Conservation (phyloP, 2,113 vertebrate species). For the Aspiorhynchus laticeps region DNA sequence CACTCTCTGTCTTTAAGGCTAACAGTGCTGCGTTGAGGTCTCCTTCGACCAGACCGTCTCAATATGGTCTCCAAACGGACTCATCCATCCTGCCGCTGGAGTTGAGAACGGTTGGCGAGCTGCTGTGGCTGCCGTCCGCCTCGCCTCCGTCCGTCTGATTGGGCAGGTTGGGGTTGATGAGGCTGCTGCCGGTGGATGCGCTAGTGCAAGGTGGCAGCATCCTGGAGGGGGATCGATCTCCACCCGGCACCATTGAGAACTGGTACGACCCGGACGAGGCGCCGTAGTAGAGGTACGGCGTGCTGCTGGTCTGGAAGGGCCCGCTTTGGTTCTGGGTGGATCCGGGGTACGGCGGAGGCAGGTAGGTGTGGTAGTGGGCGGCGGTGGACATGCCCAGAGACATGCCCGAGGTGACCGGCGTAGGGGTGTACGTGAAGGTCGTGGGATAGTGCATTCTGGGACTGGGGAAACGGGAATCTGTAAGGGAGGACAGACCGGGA, state of each 20-base stretch:
- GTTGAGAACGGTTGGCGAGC: conserved; percentile 89
- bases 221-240: conserved; percentile 87
- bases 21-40: conserved; percentile 37
- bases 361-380: conserved; percentile 99
- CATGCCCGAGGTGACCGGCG: conserved; percentile 96
- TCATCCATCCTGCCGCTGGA: conserved; percentile 92
- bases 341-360: conserved; percentile 97
- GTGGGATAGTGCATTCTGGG: conserved; percentile 99
- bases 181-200: conserved; percentile 91
- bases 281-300: conserved; percentile 96
- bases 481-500: conserved; percentile 94
- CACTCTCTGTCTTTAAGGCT: conserved; percentile 24
- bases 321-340: conserved; percentile 98
- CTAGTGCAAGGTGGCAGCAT: conserved; percentile 96
- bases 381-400: conserved; percentile 86
- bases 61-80: conserved; percentile 90
- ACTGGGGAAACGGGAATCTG: conserved; percentile 95
- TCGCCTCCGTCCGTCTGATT: conserved; percentile 87
- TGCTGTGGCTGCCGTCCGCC: conserved; percentile 90
- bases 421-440: conserved; percentile 96
- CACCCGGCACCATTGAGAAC: conserved; percentile 89
- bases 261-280: conserved; percentile 90
- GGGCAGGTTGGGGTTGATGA: conserved; percentile 95
- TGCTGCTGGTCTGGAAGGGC: conserved; percentile 99
- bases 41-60: conserved; percentile 39